phyloP scores from a whole-genome alignment of 2,797 vertebrate genomes.

The Vespertilio murinus region DNA sequence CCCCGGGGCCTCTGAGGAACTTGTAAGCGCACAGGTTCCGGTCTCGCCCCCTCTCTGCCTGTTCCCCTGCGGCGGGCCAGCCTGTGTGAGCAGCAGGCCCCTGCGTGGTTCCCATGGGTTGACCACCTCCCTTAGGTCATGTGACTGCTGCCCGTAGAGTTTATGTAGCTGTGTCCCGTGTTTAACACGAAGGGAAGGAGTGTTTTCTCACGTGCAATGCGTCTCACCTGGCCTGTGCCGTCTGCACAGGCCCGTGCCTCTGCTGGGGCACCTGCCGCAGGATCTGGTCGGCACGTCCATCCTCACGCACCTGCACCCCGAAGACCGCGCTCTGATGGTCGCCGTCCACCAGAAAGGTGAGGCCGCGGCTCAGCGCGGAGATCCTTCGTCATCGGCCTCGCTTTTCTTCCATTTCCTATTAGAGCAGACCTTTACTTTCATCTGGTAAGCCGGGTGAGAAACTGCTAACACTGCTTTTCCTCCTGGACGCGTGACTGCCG shows the following conservation, averaged over 20 bases:
- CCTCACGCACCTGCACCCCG: constrained; percentile 83
- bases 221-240: too few relatives aligned
- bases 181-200: too few relatives aligned
- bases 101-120: rapidly evolving
- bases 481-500: too few relatives aligned
- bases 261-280: constrained; percentile 83
- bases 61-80: not conserved
- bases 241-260: too few relatives aligned
- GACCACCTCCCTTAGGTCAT: not conserved
- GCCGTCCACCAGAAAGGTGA: constrained; percentile 84
- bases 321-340: constrained; percentile 84
- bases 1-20: not conserved
- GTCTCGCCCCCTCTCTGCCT: too few relatives aligned
- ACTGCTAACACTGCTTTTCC: too few relatives aligned
- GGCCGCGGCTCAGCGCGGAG: not conserved
- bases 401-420: too few relatives aligned
- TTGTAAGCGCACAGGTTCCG: not conserved
- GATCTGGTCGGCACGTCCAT: constrained; percentile 85
- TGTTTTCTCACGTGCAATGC: too few relatives aligned
- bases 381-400: not conserved
- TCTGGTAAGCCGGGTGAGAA: too few relatives aligned
- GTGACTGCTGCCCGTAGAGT: too few relatives aligned
- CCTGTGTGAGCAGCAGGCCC: not conserved
- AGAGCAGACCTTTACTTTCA: too few relatives aligned
- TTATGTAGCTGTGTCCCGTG: too few relatives aligned